Evolutionary conservation across 2,113 vertebrate species (phyloP), one percentile per base, ranked within the genome.

Genomic region (Coptodon bakossiorum): DNA sequence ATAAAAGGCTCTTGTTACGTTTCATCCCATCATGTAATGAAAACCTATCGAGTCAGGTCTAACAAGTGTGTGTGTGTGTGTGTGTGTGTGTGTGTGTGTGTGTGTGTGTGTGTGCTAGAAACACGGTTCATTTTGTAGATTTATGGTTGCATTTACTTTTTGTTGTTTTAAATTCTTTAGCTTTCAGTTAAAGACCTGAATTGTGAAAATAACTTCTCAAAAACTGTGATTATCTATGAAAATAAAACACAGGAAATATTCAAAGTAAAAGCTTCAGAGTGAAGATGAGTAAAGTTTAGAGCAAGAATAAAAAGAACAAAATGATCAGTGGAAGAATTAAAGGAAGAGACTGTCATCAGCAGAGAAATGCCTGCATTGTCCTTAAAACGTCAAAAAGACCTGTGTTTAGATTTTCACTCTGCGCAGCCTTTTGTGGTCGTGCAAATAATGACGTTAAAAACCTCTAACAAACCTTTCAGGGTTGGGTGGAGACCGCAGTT

Each of bases 311-410:
- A 71, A 29, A 68, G 2, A 16, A 19, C 36, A 40, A 50, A 59
- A 34, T 36, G 34, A 50, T 45, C 5, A 31, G 27, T 8, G 9
- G 36, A 82, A 86, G 80, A 88, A 82, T 80, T 38, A 82, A 48
- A 89, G 91, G 87, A 91, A 90, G 88, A 59, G 50, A 27, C 43
- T 52, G 86, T 79, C 86, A 48, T 2, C 71, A 12, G 5, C 16
- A 68, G 84, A 90, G 24, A 53, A 76, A 89, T 57, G 36, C 43
- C 83, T 29, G 59, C 57, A 89, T 89, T 91, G 91, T 91, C 73
- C 22, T 84, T 40, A 34, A 57, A 48, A 40, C 17, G 4, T 81
- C 1, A 19, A 71, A 53, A 53, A 66, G 3, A 17, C 1, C 5
- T 0, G 1, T 84, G 92, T 91, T 90, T 87, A 90, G 14, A 27